These are phyloP conservation scores for Xiphophorus couchianus DNA, from an alignment of 2,113 vertebrate genomes.

Conservation along the genomic window DNA sequence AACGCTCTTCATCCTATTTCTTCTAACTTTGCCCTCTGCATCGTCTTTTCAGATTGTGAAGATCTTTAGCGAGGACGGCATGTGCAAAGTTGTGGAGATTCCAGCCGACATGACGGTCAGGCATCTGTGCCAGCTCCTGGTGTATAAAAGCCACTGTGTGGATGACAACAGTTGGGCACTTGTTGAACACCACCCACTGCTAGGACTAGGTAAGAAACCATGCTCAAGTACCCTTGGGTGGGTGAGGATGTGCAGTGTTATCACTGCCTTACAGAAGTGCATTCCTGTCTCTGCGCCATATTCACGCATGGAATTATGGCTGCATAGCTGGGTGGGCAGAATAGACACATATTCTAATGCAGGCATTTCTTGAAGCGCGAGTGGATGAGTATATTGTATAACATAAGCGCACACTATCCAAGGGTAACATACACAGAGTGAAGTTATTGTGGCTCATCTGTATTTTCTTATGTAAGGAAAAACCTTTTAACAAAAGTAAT, in stretches of 20 bases:
- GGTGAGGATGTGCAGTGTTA: conserved; percentile 27
- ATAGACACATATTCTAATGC: conserved; percentile 50
- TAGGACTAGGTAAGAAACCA: conserved; percentile 89
- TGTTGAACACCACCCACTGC: conserved; percentile 94
- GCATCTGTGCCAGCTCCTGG: conserved; percentile 96
- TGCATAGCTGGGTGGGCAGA: conserved; percentile 19
- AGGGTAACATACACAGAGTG: conserved; percentile 5
- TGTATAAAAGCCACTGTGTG: conserved; percentile 97
- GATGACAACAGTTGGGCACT: conserved; percentile 98
- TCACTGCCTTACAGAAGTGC: conserved; percentile 54
- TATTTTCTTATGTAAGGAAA: neutral
- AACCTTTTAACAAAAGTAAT: neutral
- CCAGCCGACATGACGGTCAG: conserved; percentile 94
- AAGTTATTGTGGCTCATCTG: conserved; percentile 10
- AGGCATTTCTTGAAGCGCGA: conserved; percentile 53
- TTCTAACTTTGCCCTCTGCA: conserved; percentile 1
- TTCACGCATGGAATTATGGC: conserved; percentile 25
- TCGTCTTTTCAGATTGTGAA: conserved; percentile 88
- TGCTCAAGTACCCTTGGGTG: conserved; percentile 8
- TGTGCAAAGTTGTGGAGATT: conserved; percentile 95
- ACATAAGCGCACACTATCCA: conserved; percentile 34
- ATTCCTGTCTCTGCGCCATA: conserved; percentile 11
- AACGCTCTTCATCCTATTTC: neutral
- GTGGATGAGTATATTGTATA: conserved; percentile 36
- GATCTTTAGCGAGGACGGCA: conserved; percentile 96